phyloP scores from a whole-genome alignment of 2,797 vertebrate species.

The Amphiprion clarkii region DNA sequence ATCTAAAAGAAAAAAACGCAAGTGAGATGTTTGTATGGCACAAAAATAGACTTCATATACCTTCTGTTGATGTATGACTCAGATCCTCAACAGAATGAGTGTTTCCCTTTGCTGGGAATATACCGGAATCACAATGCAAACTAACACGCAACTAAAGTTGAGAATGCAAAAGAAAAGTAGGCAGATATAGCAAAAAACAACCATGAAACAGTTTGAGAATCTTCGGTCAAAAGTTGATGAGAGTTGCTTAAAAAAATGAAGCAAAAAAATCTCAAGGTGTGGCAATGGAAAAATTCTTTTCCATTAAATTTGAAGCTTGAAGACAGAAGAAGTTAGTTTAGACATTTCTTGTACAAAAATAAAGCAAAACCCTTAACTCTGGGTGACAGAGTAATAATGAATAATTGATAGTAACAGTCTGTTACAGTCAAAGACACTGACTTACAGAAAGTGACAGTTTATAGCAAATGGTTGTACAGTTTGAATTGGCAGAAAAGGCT shows the following conservation, averaged over 20 bases:
- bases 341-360: neutral
- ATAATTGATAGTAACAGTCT: neutral
- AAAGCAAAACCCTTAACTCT: neutral
- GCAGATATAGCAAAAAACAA: neutral
- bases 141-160: neutral
- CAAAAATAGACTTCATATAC: neutral
- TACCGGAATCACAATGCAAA: neutral
- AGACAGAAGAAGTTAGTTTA: neutral
- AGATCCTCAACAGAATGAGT: neutral
- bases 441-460: neutral
- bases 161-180: neutral
- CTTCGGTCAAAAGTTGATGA: neutral
- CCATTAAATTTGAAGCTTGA: neutral
- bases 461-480: neutral
- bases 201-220: neutral
- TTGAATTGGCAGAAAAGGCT: neutral
- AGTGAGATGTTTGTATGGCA: neutral
- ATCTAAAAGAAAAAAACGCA: neutral
- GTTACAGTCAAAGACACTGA: neutral
- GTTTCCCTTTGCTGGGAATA: too few species aligned
- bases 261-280: too few species aligned
- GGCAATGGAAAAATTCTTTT: neutral
- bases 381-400: neutral
- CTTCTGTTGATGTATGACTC: conserved; percentile 2
- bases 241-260: neutral